Percentiles rank a stretch among this genome's conserved stretches.
Conservation (phyloP, 1,140 invertebrate species). For the Thrips palmi region DNA sequence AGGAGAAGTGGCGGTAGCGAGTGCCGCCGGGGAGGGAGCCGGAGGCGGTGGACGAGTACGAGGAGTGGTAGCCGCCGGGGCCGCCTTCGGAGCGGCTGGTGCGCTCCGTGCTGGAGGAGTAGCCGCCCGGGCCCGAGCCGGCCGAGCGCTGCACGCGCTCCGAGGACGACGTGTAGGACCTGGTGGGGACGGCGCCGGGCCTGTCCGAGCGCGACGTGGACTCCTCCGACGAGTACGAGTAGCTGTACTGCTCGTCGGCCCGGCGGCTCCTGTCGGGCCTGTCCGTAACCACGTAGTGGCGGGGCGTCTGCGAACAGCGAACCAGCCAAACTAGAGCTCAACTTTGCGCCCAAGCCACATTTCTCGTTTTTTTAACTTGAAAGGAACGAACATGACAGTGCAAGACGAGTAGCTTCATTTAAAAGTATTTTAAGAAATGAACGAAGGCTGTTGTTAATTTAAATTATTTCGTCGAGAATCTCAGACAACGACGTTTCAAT, state of each 20-base stretch:
- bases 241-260: constrained; percentile 61
- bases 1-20: constrained; percentile 63
- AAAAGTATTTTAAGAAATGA: too few species aligned
- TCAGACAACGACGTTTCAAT: too few species aligned
- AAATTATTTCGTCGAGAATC: too few species aligned
- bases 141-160: constrained; percentile 41
- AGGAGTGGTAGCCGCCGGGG: constrained; percentile 53
- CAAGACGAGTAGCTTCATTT: too few species aligned
- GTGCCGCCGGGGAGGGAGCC: constrained; percentile 63
- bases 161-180: constrained; percentile 41
- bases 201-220: constrained; percentile 25
- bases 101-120: constrained; percentile 54
- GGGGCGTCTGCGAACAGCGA: constrained; percentile 47
- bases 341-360: too few species aligned
- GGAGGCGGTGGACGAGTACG: constrained; percentile 52
- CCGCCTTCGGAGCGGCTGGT: constrained; percentile 41
- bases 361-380: too few species aligned
- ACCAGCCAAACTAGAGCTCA: constrained; percentile 14
- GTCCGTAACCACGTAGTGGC: constrained; percentile 66
- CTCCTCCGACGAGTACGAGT: constrained; percentile 43
- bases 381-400: too few species aligned
- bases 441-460: too few species aligned
- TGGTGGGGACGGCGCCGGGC: constrained; percentile 34
- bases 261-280: constrained; percentile 44
- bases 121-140: constrained; percentile 36